A percentile compares a stretch with the other conserved stretches of the same genome.
phyloP scores from a whole-genome alignment of 2,113 vertebrate species.

The Sinocyclocheilus grahami region DNA sequence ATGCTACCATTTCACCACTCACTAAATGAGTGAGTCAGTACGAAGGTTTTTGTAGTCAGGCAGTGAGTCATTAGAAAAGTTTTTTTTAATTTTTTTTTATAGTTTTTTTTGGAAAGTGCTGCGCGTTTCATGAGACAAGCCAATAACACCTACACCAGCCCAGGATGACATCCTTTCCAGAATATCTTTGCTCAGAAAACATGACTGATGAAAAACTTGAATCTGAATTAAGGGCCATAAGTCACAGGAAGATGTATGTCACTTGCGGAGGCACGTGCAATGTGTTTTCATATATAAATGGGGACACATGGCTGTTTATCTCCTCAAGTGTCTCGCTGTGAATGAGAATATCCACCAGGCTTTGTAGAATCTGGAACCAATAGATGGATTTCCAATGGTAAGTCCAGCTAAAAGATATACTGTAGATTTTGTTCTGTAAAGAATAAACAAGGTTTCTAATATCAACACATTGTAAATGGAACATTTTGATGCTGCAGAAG shows the following conservation, averaged over 20 bases:
- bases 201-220: not conserved
- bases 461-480: not conserved
- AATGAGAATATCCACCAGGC: not conserved
- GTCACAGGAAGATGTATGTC: not conserved
- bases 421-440: not conserved
- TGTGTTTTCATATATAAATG: slow-evolving; percentile 9
- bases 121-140: slow-evolving; percentile 47
- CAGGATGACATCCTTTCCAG: slow-evolving; percentile 10
- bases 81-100: slow-evolving; percentile 1
- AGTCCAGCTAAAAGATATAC: not conserved
- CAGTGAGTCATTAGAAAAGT: slow-evolving; percentile 56
- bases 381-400: not conserved
- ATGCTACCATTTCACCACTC: slow-evolving; percentile 42
- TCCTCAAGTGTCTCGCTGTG: not conserved
- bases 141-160: slow-evolving; percentile 52
- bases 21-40: slow-evolving; percentile 56
- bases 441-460: not conserved
- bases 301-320: not conserved
- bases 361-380: not conserved
- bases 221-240: not conserved
- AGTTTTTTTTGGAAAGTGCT: slow-evolving; percentile 32
- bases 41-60: slow-evolving; percentile 53
- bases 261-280: not conserved
- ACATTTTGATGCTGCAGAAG: too few species aligned
- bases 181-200: slow-evolving; percentile 1